Evolutionary conservation across 2,113 vertebrate species (phyloP).

Genomic region (Gadus macrocephalus): DNA sequence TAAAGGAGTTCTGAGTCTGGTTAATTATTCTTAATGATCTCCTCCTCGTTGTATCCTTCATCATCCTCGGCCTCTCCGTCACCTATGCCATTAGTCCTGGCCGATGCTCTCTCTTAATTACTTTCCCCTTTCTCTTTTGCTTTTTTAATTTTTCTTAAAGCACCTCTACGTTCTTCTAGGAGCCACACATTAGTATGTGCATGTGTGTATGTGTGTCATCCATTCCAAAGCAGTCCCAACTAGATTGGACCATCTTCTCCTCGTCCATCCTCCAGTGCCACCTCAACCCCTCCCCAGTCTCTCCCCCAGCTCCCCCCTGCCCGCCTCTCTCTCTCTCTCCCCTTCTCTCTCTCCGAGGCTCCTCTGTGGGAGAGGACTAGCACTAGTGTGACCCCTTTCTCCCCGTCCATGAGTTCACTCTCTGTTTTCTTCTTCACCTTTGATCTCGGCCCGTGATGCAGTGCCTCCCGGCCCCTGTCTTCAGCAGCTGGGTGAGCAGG

Average conservation of each 20-base stretch:
- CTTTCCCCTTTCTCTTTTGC: background rate
- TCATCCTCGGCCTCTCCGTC: constrained; percentile 30
- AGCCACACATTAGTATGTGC: background rate
- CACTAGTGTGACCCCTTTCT: background rate
- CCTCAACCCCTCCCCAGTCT: constrained; percentile 14
- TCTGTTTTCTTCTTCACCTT: constrained; percentile 2
- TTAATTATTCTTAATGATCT: constrained; percentile 61
- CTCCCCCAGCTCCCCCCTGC: background rate
- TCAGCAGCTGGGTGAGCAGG: constrained; percentile 90
- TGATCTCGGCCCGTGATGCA: constrained; percentile 22
- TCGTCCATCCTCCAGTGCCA: constrained; percentile 34
- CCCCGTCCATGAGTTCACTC: background rate
- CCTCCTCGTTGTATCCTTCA: constrained; percentile 25
- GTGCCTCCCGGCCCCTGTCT: constrained; percentile 23
- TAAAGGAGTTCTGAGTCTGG: constrained; percentile 61
- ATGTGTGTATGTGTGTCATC: background rate
- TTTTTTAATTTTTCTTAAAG: constrained; percentile 11
- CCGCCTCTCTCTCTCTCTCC: constrained; percentile 13
- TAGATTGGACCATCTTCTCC: constrained; percentile 30
- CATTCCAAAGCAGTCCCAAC: background rate
- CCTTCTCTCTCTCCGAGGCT: constrained; percentile 29
- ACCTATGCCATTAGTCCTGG: constrained; percentile 41
- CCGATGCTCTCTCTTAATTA: constrained; percentile 3
- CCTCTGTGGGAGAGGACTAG: constrained; percentile 24
- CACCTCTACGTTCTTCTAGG: constrained; percentile 22